Evolutionary conservation across 2,797 vertebrate species (phyloP).

Genomic region (Enteromius radiatus): DNA sequence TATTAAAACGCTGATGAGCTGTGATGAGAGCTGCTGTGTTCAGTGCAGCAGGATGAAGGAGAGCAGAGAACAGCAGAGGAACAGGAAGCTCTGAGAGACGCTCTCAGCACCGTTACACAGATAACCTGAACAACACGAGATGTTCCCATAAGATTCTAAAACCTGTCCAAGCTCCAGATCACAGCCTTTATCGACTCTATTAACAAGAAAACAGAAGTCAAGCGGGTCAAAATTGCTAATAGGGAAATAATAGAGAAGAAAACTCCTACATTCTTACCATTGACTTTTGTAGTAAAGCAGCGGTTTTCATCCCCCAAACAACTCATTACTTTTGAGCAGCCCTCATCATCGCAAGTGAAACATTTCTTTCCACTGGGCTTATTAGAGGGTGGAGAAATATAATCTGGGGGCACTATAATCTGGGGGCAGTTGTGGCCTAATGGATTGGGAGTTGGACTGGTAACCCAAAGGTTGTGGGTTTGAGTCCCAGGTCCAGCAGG

Average conservation of each 20-base stretch:
- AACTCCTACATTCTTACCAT: not conserved
- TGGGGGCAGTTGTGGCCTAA: too few relatives aligned
- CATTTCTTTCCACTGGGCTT: not conserved
- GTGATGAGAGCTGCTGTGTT: not conserved
- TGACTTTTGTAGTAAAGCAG: not conserved
- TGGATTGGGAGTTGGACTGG: too few relatives aligned
- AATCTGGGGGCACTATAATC: not conserved
- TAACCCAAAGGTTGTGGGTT: too few relatives aligned
- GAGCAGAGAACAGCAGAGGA: not conserved
- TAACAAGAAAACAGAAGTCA: not conserved
- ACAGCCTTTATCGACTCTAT: not conserved
- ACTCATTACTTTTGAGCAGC: not conserved
- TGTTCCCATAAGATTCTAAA: not conserved
- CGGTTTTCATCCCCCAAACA: not conserved
- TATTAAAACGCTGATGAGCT: not conserved
- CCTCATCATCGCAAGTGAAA: not conserved
- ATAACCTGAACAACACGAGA: not conserved
- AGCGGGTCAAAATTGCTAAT: not conserved
- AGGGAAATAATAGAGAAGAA: not conserved
- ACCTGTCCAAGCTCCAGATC: not conserved
- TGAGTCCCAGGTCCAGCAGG: too few relatives aligned
- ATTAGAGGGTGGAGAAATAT: not conserved
- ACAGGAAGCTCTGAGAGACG: not conserved
- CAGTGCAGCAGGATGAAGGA: not conserved
- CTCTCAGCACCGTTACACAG: slow-evolving; percentile 10